Evolutionary conservation across 1,140 invertebrate species (phyloP).

Genomic region (Glossosoma conforme): DNA sequence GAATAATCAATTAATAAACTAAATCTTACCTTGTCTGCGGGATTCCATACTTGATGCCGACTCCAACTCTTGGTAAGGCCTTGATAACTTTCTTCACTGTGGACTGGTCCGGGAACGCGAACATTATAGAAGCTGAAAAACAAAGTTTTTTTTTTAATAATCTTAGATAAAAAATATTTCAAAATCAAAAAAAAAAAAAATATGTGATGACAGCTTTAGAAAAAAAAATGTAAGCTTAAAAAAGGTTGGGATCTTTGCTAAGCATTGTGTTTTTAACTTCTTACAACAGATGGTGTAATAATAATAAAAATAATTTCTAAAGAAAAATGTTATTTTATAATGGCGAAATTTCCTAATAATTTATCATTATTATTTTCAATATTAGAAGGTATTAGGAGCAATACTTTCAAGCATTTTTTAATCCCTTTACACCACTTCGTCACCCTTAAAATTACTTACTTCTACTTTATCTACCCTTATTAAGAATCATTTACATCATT

Average conservation of each 20-base stretch:
- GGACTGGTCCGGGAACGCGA: conserved; percentile 93
- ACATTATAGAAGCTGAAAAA: conserved; percentile 92
- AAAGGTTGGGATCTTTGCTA: conserved; percentile 11
- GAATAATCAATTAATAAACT: no score
- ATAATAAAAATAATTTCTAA: neutral
- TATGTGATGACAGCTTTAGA: no score
- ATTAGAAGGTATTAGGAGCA: no score
- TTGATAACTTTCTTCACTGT: conserved; percentile 99
- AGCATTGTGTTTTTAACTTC: conserved; percentile 1
- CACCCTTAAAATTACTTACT: no score
- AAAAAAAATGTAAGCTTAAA: conserved; percentile 1
- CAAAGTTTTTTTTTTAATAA: conserved; percentile 11
- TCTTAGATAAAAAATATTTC: neutral
- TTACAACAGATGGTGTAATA: neutral
- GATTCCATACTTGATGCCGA: conserved; percentile 98
- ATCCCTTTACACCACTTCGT: no score
- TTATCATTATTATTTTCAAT: neutral
- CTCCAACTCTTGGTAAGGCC: conserved; percentile 94
- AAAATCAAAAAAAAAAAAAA: no score
- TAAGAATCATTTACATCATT: no score
- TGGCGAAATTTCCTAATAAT: neutral
- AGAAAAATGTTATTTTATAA: neutral
- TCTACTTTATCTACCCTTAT: no score
- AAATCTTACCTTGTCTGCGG: conserved; percentile 85
- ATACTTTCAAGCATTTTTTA: no score